Percentiles rank a stretch among this genome's conserved stretches.
These are phyloP conservation scores for Vireo griseus DNA, from an alignment of 2,797 vertebrate genomes.

Conservation along the genomic window DNA sequence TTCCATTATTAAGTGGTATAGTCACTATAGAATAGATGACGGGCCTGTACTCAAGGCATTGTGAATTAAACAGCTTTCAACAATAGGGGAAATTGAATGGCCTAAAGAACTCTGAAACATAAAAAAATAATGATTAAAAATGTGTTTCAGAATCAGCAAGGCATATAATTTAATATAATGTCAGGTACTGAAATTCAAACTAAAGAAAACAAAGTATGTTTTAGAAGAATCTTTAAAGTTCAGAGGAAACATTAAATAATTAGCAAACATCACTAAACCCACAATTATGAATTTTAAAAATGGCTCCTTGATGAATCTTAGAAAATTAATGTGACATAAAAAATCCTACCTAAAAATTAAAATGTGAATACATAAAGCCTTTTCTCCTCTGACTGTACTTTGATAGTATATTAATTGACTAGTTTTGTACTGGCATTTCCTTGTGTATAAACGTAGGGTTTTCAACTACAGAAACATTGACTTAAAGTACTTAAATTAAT, in stretches of 20 bases:
- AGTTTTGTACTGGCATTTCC: constrained; percentile 54
- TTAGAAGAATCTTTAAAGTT: constrained; percentile 57
- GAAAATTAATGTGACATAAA: neutral
- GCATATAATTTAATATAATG: constrained; percentile 73
- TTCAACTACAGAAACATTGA: constrained; percentile 75
- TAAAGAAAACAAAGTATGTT: constrained; percentile 71
- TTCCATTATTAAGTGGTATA: constrained; percentile 81
- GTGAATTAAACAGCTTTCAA: constrained; percentile 76
- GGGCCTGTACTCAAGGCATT: constrained; percentile 67
- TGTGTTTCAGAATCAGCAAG: constrained; percentile 57
- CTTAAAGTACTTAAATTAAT: constrained; percentile 80
- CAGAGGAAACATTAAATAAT: constrained; percentile 59
- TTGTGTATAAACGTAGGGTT: constrained; percentile 64
- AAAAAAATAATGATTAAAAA: constrained; percentile 73
- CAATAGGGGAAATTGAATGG: constrained; percentile 52
- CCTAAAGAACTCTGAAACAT: constrained; percentile 70
- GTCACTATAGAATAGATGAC: constrained; percentile 78
- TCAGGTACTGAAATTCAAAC: constrained; percentile 72
- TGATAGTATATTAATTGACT: constrained; percentile 57
- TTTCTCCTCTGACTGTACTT: constrained; percentile 34
- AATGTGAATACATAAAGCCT: neutral
- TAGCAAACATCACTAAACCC: constrained; percentile 48
- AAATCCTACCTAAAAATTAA: neutral
- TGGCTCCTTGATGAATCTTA: neutral
- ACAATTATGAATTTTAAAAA: constrained; percentile 56